phyloP scores from a whole-genome alignment of 2,888 invertebrate species.

The Pristionchus mayeri region DNA sequence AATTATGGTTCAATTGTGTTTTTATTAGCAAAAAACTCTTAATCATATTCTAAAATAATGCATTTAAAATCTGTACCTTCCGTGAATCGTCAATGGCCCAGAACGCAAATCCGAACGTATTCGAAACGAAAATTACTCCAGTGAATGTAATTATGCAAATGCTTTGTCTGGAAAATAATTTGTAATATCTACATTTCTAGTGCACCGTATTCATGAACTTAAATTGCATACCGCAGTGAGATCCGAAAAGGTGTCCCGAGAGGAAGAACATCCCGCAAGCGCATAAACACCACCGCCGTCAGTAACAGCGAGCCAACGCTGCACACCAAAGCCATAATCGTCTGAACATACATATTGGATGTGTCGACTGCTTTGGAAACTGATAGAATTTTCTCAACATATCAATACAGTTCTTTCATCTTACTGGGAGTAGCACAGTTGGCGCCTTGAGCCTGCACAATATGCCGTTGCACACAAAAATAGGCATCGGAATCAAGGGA shows the following conservation, averaged over 20 bases:
- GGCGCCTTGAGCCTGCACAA: not conserved
- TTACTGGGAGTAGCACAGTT: not conserved
- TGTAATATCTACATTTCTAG: not conserved
- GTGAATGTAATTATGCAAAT: not conserved
- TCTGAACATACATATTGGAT: not conserved
- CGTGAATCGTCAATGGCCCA: not conserved
- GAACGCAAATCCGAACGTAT: not conserved
- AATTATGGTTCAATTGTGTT: too few species aligned
- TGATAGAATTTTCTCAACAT: too few species aligned
- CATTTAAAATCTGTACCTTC: not conserved
- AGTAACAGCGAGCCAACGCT: not conserved
- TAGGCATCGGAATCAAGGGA: not conserved
- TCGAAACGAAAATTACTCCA: not conserved
- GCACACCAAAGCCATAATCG: not conserved
- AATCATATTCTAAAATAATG: not conserved
- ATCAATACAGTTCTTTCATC: too few species aligned
- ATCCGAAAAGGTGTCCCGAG: not conserved
- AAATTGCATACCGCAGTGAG: not conserved
- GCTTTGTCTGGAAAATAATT: not conserved
- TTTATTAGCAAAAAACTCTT: not conserved
- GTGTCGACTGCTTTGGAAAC: too few species aligned
- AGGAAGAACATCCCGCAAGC: not conserved
- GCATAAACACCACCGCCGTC: not conserved
- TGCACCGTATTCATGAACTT: too few species aligned
- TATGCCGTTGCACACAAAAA: not conserved